These are phyloP conservation scores for Bombyx mandarina DNA, from an alignment of 1,140 invertebrate genomes.

Conservation along the genomic window DNA sequence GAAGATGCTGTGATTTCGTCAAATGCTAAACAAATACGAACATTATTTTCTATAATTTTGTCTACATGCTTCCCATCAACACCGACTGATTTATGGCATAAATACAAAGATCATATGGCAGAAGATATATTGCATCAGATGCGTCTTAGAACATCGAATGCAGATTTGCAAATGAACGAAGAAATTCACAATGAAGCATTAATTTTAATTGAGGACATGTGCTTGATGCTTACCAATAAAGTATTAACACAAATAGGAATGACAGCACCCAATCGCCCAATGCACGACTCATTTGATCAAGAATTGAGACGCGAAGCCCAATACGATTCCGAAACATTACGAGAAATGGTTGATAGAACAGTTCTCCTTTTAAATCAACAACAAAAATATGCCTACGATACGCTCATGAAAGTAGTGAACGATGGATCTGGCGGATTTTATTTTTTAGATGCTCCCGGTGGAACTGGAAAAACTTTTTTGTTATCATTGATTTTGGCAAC, in stretches of 20 bases:
- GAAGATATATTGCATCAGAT: constrained; percentile 19
- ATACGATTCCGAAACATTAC: constrained; percentile 26
- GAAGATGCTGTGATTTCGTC: constrained; percentile 37
- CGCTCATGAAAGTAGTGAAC: constrained; percentile 38
- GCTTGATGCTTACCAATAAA: constrained; percentile 14
- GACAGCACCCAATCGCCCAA: constrained; percentile 4
- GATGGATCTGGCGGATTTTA: constrained; percentile 23
- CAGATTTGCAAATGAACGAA: constrained; percentile 19
- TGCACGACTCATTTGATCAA: constrained; percentile 1
- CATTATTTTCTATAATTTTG: constrained; percentile 50
- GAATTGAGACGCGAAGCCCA: constrained; percentile 41
- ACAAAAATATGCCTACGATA: constrained; percentile 40
- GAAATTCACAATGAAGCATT: constrained; percentile 20
- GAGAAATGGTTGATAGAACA: constrained; percentile 25
- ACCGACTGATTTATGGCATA: constrained; percentile 55
- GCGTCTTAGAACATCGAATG: constrained; percentile 25
- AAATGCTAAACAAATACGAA: constrained; percentile 41
- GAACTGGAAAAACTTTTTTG: constrained; percentile 2
- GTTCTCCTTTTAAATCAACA: constrained; percentile 29
- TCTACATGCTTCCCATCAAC: constrained; percentile 45
- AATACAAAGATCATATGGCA: constrained; percentile 36
- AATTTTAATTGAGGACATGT: constrained; percentile 26
- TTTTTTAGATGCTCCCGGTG: constrained; percentile 28
- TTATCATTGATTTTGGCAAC: background rate
- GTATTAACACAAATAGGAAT: constrained; percentile 39